A percentile compares a stretch with the other conserved stretches of the same genome.
Conservation (phyloP, 2,797 vertebrate species). For the Darevskia mixta region DNA sequence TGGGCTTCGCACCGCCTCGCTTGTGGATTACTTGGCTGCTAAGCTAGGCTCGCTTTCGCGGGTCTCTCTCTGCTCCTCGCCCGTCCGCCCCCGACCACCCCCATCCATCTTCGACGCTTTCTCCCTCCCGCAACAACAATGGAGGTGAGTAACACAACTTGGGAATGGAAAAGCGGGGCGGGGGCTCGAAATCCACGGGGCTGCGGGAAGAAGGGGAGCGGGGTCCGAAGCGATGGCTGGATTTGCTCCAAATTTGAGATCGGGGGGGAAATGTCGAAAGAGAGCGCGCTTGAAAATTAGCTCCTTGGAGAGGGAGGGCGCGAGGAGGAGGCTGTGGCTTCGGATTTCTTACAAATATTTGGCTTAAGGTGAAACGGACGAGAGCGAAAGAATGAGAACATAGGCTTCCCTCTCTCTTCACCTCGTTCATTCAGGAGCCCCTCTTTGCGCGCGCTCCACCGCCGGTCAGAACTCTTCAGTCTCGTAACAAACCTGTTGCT, state of each 20-base stretch:
- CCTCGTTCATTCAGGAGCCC: not conserved
- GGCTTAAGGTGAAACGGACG: not conserved
- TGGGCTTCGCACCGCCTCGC: conserved; percentile 52
- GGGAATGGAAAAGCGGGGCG: not conserved
- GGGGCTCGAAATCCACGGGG: not conserved
- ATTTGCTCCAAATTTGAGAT: not conserved
- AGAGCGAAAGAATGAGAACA: not conserved
- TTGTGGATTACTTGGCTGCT: conserved; percentile 74
- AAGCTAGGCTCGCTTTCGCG: conserved; percentile 7
- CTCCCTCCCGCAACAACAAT: conserved; percentile 63
- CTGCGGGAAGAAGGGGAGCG: not conserved
- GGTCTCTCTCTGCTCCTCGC: not conserved
- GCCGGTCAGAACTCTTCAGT: not conserved
- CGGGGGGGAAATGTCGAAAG: not conserved
- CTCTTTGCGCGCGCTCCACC: no score
- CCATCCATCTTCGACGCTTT: not conserved
- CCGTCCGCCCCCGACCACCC: not conserved
- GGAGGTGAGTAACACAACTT: conserved; percentile 77
- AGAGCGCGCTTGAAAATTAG: not conserved
- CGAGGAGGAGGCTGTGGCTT: not conserved
- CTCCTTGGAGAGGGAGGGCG: not conserved
- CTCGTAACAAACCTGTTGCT: not conserved
- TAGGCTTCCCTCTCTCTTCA: not conserved
- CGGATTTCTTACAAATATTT: not conserved
- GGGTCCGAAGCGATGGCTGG: conserved; percentile 19